phyloP scores from a whole-genome alignment of 37 sponge, comb jelly and placozoan species.

The Oopsacas minuta region DNA sequence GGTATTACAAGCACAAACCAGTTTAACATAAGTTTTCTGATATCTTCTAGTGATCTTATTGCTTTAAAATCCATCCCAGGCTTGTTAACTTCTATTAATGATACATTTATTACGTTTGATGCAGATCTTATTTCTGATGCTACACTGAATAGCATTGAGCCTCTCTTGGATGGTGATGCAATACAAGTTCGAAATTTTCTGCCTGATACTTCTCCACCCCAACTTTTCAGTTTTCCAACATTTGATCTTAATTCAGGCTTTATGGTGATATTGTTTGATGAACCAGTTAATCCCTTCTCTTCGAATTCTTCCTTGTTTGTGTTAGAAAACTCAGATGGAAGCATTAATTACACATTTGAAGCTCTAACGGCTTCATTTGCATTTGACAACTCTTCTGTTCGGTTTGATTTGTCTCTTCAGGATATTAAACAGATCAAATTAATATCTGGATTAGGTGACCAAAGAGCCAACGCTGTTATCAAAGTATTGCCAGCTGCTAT shows the following conservation, averaged over 20 bases:
- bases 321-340: slow-evolving; percentile 20
- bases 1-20: slow-evolving; percentile 27
- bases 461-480: slow-evolving; percentile 25
- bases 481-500: slow-evolving; percentile 29
- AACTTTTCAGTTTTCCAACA: slow-evolving; percentile 23
- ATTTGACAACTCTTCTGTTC: not conserved
- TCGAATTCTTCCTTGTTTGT: slow-evolving; percentile 31
- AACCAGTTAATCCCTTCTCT: slow-evolving; percentile 57
- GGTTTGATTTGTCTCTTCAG: slow-evolving; percentile 23
- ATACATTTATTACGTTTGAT: slow-evolving; percentile 41
- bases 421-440: slow-evolving; percentile 66
- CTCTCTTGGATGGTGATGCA: slow-evolving; percentile 42
- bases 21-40: slow-evolving; percentile 28
- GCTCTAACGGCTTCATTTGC: not conserved
- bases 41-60: slow-evolving; percentile 45
- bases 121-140: not conserved
- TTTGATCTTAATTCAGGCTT: slow-evolving; percentile 56
- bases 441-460: slow-evolving; percentile 27
- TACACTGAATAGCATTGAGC: not conserved
- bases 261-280: slow-evolving; percentile 57
- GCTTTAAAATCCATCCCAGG: slow-evolving; percentile 45
- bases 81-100: slow-evolving; percentile 32
- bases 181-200: slow-evolving; percentile 40
- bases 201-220: slow-evolving; percentile 42
- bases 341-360: not conserved